Conservation (phyloP, 2,888 invertebrate genomes). For the Caenorhabditis virilis region DNA sequence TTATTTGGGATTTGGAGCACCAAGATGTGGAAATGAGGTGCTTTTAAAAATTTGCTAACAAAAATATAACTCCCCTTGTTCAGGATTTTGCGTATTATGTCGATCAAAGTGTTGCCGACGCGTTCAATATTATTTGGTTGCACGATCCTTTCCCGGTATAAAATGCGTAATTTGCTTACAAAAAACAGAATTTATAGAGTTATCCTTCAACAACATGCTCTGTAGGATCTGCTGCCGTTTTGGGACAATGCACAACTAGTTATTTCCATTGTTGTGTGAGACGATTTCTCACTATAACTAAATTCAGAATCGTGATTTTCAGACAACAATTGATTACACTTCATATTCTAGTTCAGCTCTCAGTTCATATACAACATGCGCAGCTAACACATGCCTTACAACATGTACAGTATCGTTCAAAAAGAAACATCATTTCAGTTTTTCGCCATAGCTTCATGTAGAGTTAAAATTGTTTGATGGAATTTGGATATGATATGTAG, state of each 20-base stretch:
- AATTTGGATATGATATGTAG: no score
- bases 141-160: slow-evolving; percentile 21
- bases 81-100: slow-evolving; percentile 40
- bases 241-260: slow-evolving; percentile 14
- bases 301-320: no score
- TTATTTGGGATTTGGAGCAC: slow-evolving; percentile 33
- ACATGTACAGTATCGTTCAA: slow-evolving; percentile 8
- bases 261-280: slow-evolving; percentile 33
- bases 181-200: slow-evolving; percentile 6
- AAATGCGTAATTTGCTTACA: no score
- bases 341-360: slow-evolving; percentile 28
- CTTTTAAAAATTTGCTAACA: no score
- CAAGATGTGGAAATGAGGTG: slow-evolving; percentile 40
- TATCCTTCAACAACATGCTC: slow-evolving; percentile 26
- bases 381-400: slow-evolving; percentile 8
- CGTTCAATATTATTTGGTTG: slow-evolving; percentile 28
- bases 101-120: slow-evolving; percentile 28
- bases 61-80: not conserved
- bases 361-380: slow-evolving; percentile 19
- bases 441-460: no score
- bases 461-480: no score
- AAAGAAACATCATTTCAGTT: not conserved
- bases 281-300: not conserved
- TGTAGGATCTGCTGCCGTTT: slow-evolving; percentile 8
- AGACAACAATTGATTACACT: slow-evolving; percentile 24